Base-by-base conservation (phyloP, 2,888 invertebrate genomes). In the Automeris io region DNA sequence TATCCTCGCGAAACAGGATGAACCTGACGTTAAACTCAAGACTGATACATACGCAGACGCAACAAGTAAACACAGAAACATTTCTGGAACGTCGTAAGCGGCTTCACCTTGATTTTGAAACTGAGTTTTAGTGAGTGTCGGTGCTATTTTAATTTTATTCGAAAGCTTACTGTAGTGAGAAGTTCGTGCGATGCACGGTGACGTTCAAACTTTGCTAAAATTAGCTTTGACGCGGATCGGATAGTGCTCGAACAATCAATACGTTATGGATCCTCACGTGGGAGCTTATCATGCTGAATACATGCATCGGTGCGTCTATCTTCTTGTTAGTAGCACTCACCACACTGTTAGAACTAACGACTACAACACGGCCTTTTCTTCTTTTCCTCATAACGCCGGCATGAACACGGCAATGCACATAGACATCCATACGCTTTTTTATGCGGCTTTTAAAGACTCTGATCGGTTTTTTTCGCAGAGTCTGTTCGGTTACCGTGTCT, bases 61-160 rank as follows among this genome's bases (percentile, higher is more conserved):
- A 50, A 51, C 56, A 59, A 57, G 70, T 76, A 71, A 75, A 77
- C 73, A 70, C 54, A 45, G 55, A 54, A 66, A 66, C 80, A 75
- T 76, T 70, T 74, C 78, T 71, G 72, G 73, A 83, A 81, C 72
- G 79, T 64, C 76, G 60, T 67, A 73, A 71, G 70, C 68, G 70
- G 59, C 74, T 66, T 85, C 82, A 85, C 86, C 86, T 85, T 85
- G 86, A 85, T 85, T 85, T 86, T 85, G 83, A 86, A 82, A 72
- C 61, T 72, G 75, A 70, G 65, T 73, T 76, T 78, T 68, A 70
- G 67, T 57, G 61, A 64, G 67, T 65, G 71, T 56, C 65, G 59
- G 72, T 64, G 81, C 83, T 85, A 85, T 85, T 86, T 86, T 85
- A 68, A 83, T 70, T 78, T 74, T 57, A 66, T 62, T 65, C 55